A percentile compares a stretch with the other conserved stretches of the same genome.
phyloP scores from a whole-genome alignment of 2,888 invertebrate species.

The Chesias legatella region DNA sequence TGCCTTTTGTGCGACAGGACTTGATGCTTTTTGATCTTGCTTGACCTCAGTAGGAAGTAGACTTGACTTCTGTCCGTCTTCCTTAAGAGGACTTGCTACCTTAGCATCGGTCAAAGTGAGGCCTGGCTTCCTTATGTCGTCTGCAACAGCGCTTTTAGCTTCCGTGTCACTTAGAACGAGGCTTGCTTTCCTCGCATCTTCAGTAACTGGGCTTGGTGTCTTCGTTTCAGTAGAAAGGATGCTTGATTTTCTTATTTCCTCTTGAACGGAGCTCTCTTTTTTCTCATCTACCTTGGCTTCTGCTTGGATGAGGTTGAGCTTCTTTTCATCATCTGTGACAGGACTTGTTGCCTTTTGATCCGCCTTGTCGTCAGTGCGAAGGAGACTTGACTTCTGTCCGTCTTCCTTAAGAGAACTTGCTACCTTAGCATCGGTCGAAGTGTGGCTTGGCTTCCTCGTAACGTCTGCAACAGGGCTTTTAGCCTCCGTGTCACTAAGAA shows the following conservation, averaged over 20 bases:
- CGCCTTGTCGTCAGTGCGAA: not conserved
- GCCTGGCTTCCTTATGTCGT: not conserved
- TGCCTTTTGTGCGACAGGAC: not conserved
- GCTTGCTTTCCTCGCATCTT: slow-evolving; percentile 8
- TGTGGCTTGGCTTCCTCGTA: no score
- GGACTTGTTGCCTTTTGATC: slow-evolving; percentile 5
- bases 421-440: not conserved
- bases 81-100: not conserved
- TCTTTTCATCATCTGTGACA: slow-evolving; percentile 6
- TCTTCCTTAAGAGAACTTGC: slow-evolving; percentile 1
- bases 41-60: not conserved
- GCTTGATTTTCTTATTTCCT: no score
- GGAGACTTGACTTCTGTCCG: slow-evolving; percentile 3
- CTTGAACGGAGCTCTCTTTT: no score
- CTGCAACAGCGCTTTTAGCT: not conserved
- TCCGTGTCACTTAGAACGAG: not conserved
- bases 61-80: no score
- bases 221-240: no score
- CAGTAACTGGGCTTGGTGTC: not conserved
- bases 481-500: no score
- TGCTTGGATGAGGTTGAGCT: no score
- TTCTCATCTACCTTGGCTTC: no score
- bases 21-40: not conserved
- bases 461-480: no score
- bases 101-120: slow-evolving; percentile 4